Evolutionary conservation across 2,113 vertebrate genomes (phyloP), one percentile per base, ranked within the genome.

Genomic region (Butastur rufipennis): DNA sequence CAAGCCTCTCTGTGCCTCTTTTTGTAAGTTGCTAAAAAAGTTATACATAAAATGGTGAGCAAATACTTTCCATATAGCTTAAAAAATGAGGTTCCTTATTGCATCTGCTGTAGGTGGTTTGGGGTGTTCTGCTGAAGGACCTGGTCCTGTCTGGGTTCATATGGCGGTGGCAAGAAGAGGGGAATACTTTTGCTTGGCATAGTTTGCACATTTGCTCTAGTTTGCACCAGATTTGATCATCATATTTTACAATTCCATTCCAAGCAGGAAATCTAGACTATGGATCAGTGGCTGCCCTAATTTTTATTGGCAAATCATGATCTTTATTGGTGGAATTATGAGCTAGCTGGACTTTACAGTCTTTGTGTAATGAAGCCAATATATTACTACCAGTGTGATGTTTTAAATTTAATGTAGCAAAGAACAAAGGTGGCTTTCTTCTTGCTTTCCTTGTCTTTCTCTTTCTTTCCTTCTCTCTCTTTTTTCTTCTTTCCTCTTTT

Each of bases 321-420:
- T 94, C 66, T 95, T 95, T 95, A 95, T 56, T 94, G 75, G 91
- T 92, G 67, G 58, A 88, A 77, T 95, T 96, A 95, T 58, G 62
- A 93, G 70, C 77, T 95, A 88, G 62, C 38, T 90, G 87, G 61
- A 81, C 86, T 86, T 91, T 68, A 93, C 55, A 75, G 47, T 81
- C 53, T 78, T 81, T 87, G 80, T 86, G 68, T 58, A 84, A 86
- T 36, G 63, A 92, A 89, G 59, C 77, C 72, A 92, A 86, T 81
- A 45, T 77, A 83, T 68, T 90, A 53, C 63, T 90, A 86, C n/a
- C 22, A 63, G 36, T 0, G 0, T 63, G 71, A 70, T 36, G 27
- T 65, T 93, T 96, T 48, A 82, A 65, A 80, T 79, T 91, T 72
- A 72, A 84, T 52, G 23, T 29, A 89, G 50, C 52, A n/a, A 87